Evolutionary conservation across 2,797 vertebrate species (phyloP).

Genomic region (Lithobates sylvaticus): DNA sequence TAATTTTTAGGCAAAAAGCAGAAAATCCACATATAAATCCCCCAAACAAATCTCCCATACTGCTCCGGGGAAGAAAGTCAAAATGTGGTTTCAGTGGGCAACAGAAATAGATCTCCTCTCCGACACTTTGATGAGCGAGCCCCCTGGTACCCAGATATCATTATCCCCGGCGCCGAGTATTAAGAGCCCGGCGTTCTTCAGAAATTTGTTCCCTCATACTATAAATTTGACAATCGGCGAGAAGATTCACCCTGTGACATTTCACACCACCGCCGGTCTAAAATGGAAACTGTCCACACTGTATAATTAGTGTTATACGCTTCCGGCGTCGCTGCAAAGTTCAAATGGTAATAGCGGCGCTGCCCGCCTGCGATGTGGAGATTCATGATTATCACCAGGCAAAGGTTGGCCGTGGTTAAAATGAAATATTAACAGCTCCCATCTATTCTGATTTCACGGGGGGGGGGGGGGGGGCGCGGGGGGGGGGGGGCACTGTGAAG

Average conservation of each 20-base stretch:
- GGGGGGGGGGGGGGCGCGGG: background rate
- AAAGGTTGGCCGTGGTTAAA: constrained; percentile 9
- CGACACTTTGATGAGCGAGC: background rate
- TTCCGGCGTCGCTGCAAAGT: background rate
- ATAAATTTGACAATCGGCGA: background rate
- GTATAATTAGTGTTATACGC: constrained; percentile 27
- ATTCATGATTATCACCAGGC: background rate
- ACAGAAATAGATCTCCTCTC: background rate
- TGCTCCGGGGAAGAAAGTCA: background rate
- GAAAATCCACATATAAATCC: no score
- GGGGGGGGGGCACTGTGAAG: background rate
- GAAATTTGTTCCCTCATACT: constrained; percentile 19
- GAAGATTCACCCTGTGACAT: constrained; percentile 10
- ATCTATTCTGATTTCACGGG: background rate
- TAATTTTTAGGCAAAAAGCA: no score
- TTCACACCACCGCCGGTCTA: constrained; percentile 30
- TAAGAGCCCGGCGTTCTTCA: background rate
- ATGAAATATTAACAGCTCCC: constrained; percentile 4
- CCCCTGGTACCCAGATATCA: background rate
- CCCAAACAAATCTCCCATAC: no score
- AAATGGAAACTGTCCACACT: constrained; percentile 27
- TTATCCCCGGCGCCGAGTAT: background rate
- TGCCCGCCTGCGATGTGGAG: background rate
- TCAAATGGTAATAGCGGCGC: background rate
- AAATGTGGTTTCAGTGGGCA: background rate